Evolutionary conservation across 2,797 vertebrate species (phyloP).

Genomic region (Epinephelus awoara): DNA sequence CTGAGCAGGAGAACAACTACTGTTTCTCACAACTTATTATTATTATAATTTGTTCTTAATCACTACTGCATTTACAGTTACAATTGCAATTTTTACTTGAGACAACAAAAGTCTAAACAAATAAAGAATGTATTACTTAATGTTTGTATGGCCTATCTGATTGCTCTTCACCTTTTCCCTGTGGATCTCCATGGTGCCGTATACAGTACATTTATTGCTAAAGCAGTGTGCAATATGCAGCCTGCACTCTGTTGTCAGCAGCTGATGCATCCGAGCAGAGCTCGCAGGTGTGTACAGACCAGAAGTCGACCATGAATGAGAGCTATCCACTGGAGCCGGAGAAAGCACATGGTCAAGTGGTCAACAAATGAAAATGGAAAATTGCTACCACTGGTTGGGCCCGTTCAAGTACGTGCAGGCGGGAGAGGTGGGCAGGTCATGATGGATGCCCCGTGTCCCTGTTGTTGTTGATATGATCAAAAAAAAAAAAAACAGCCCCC

Average conservation of each 20-base stretch:
- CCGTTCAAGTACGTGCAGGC: slow-evolving; percentile 80
- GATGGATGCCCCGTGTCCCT: slow-evolving; percentile 76
- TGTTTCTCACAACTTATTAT: no score
- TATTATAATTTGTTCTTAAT: no score
- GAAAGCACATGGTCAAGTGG: slow-evolving; percentile 89
- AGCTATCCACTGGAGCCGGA: slow-evolving; percentile 73
- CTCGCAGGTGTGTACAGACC: slow-evolving; percentile 53
- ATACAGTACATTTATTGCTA: slow-evolving; percentile 35
- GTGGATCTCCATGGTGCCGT: slow-evolving; percentile 12
- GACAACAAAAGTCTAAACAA: neutral
- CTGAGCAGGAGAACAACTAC: no score
- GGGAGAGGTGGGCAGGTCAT: slow-evolving; percentile 79
- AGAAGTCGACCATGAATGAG: slow-evolving; percentile 70
- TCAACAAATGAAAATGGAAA: slow-evolving; percentile 90
- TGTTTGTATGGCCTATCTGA: no score
- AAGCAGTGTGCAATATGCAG: slow-evolving; percentile 6
- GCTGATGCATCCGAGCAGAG: slow-evolving; percentile 45
- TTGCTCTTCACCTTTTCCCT: neutral
- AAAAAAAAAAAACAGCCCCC: slow-evolving; percentile 56
- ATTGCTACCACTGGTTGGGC: slow-evolving; percentile 86
- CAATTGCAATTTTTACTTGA: no score
- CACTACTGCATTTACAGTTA: no score
- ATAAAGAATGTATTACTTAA: no score
- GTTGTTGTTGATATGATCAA: slow-evolving; percentile 82
- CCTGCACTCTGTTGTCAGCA: slow-evolving; percentile 32